Conservation (phyloP, 2,113 vertebrate genomes). For the Lagopus muta region DNA sequence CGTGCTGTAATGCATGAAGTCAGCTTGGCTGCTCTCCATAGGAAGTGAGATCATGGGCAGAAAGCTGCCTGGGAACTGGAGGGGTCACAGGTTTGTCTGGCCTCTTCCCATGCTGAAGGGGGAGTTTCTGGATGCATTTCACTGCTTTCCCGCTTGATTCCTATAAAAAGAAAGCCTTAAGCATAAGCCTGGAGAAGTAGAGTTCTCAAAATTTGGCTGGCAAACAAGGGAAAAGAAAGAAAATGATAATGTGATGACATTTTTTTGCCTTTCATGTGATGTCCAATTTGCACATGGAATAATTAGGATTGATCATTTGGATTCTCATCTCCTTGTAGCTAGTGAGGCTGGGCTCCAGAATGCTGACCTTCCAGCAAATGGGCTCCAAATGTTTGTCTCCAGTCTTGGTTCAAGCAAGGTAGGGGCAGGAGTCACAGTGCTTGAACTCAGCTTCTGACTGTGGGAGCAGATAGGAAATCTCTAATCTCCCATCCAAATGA, state of each 20-base stretch:
- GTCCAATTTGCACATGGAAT: background rate
- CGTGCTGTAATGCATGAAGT: background rate
- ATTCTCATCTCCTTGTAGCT: background rate
- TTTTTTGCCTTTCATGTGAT: background rate
- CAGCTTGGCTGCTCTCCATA: background rate
- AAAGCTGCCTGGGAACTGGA: slow-evolving; percentile 5
- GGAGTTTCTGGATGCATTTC: background rate
- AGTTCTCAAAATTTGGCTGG: background rate
- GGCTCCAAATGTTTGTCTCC: background rate
- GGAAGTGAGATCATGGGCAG: background rate
- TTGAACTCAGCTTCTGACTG: background rate
- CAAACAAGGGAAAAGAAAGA: background rate
- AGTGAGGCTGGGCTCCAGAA: background rate
- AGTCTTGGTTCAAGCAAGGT: background rate
- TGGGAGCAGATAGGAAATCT: background rate
- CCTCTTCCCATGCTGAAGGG: background rate
- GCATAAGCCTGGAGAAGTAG: background rate
- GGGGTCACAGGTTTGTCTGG: background rate
- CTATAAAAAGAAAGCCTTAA: background rate
- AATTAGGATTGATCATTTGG: background rate
- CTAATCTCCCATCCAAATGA: background rate
- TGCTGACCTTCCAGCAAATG: background rate
- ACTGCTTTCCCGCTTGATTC: background rate
- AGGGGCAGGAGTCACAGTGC: background rate
- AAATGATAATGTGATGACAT: background rate